Evolutionary conservation across 1,140 invertebrate species (phyloP), one percentile per base, ranked within the genome.

Genomic region (Formica exsecta): DNA sequence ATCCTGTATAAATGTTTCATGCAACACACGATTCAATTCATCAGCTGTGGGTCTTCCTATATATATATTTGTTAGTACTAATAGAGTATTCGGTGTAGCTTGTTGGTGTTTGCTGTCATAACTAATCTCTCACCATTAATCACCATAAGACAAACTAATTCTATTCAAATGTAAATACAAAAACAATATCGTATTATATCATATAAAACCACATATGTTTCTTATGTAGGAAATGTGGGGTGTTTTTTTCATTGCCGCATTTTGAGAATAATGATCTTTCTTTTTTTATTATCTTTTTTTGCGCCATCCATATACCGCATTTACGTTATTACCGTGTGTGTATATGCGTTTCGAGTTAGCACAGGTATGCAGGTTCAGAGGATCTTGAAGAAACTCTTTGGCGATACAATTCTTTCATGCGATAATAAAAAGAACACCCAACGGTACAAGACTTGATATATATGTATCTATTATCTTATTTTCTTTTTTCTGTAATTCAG

Each of bases 401-500:
- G 36, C 38, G 61, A 89, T 54, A 22, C 25, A 29, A 54, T 62
- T 57, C 36, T 75, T 77, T 71, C 59, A 76, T 87, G 65, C 76
- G 89, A 87, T 86, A 89, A 91, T 91, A 79, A 85, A 89, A 91
- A 86, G 90, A 91, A 92, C 90, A 90, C 89, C 87, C 88, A 32
- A 68, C 54, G 57, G 48, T 36, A 7, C 66, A 25, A 9, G 48
- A 51, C 13, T 54, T 64, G 62, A 54, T 16, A 38, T 61, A 16
- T 81, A 44, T 44, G 22, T 22, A 22, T 22, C 11, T 44, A 8
- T 44, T 44, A 32, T 75, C 25, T 86, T 54, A 88, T 65, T 83
- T 86, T 61, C 38, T 86, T 85, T 76, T 90, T 87, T 88, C 81
- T 91, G 79, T 91, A 71, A 93, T 95, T n/a, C 93, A 98, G 97